A percentile compares a stretch with the other conserved stretches of the same genome.
phyloP scores from a whole-genome alignment of 2,888 invertebrate genomes.

The Eilema caniola region DNA sequence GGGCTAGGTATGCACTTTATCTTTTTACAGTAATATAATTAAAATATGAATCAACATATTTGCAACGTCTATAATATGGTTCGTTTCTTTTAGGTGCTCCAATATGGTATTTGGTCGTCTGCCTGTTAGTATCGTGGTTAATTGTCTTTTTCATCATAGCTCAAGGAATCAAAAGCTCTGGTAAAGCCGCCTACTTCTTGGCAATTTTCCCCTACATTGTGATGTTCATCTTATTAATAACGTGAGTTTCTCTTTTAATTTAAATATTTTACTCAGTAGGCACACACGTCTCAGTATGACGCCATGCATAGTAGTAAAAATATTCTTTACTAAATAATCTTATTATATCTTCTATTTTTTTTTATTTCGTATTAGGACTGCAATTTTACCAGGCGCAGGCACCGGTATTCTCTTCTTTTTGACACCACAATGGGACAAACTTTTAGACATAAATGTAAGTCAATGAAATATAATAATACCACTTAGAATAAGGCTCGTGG shows the following conservation, averaged over 20 bases:
- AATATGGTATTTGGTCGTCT: slow-evolving; percentile 90
- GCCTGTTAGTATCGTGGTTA: slow-evolving; percentile 90
- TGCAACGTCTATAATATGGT: neutral
- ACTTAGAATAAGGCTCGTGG: neutral
- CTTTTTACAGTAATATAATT: neutral
- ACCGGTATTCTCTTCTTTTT: slow-evolving; percentile 91
- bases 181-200: slow-evolving; percentile 95
- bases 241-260: slow-evolving; percentile 58
- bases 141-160: slow-evolving; percentile 90
- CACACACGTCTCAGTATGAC: no score
- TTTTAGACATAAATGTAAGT: slow-evolving; percentile 89
- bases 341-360: neutral
- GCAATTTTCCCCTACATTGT: slow-evolving; percentile 95
- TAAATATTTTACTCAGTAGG: no score
- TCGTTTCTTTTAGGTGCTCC: slow-evolving; percentile 80
- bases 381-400: slow-evolving; percentile 90
- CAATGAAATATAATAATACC: neutral
- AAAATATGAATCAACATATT: neutral
- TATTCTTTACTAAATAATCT: neutral
- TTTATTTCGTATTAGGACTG: slow-evolving; percentile 74
- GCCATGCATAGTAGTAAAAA: neutral
- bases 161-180: slow-evolving; percentile 92
- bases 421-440: slow-evolving; percentile 92
- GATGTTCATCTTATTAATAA: slow-evolving; percentile 90
- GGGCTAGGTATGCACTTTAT: slow-evolving; percentile 71